Conservation (phyloP, 2,888 invertebrate species). For the Cremastobaeus sp. region DNA sequence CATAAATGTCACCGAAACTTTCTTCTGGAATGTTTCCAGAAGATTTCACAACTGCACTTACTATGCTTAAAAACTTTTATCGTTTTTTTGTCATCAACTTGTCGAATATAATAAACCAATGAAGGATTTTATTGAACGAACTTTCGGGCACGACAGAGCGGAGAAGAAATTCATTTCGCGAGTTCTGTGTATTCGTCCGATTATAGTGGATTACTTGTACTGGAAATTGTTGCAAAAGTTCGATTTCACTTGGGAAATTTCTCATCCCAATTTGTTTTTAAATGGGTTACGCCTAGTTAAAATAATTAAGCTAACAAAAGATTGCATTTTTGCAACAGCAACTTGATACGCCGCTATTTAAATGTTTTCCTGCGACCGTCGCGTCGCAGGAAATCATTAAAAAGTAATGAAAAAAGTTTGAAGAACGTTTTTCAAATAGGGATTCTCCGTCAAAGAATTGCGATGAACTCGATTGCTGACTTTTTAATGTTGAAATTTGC, state of each 20-base stretch:
- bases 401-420: slow-evolving; percentile 35
- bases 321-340: too few species aligned
- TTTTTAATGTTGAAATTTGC: slow-evolving; percentile 21
- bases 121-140: slow-evolving; percentile 9
- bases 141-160: neutral
- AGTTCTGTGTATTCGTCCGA: too few species aligned
- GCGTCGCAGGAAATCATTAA: slow-evolving; percentile 34
- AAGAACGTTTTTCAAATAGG: slow-evolving; percentile 9
- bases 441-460: slow-evolving; percentile 17
- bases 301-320: too few species aligned
- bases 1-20: slow-evolving; percentile 45
- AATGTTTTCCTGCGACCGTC: too few species aligned
- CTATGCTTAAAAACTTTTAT: slow-evolving; percentile 36
- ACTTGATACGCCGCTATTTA: too few species aligned
- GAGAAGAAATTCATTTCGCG: neutral
- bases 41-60: slow-evolving; percentile 31
- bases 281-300: too few species aligned
- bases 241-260: too few species aligned
- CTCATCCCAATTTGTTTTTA: too few species aligned
- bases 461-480: slow-evolving; percentile 20
- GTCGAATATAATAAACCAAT: slow-evolving; percentile 28
- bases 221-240: too few species aligned
- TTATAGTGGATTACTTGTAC: too few species aligned
- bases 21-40: slow-evolving; percentile 46
- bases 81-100: slow-evolving; percentile 40